Percentiles rank a stretch among this genome's conserved stretches.
These are phyloP conservation scores for Mareca penelope DNA, from an alignment of 2,797 vertebrate species.

Conservation along the genomic window DNA sequence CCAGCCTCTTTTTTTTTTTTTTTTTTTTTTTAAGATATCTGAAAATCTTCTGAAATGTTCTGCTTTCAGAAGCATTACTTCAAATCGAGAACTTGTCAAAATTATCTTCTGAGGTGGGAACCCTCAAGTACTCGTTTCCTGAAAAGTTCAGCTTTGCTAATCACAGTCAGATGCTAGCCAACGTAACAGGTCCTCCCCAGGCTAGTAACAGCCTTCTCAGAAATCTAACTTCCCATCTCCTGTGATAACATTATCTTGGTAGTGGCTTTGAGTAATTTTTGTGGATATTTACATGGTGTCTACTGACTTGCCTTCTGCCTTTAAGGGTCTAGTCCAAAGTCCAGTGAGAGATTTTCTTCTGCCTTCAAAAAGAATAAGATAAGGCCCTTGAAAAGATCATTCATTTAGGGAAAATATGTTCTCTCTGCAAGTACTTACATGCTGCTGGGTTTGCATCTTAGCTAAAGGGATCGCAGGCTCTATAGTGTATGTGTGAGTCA, in stretches of 20 bases:
- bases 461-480: constrained; percentile 48
- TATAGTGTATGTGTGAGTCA: constrained; percentile 67
- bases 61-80: background rate
- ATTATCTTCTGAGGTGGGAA: background rate
- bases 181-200: background rate
- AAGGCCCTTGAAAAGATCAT: constrained; percentile 37
- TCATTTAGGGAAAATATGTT: constrained; percentile 51
- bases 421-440: constrained; percentile 57
- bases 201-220: background rate
- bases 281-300: background rate
- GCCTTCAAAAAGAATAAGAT: constrained; percentile 11
- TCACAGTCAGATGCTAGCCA: background rate
- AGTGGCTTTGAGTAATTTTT: constrained; percentile 9
- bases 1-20: background rate
- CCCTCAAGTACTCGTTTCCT: constrained; percentile 1
- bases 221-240: constrained; percentile 27
- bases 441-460: constrained; percentile 54
- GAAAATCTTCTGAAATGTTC: background rate
- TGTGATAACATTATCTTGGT: constrained; percentile 19
- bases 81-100: background rate
- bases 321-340: background rate
- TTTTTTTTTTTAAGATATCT: background rate
- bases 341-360: constrained; percentile 2
- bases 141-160: constrained; percentile 15
- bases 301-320: background rate